Evolutionary conservation across 1,140 invertebrate genomes (phyloP), one percentile per base, ranked within the genome.

Genomic region (Whitmania pigra): DNA sequence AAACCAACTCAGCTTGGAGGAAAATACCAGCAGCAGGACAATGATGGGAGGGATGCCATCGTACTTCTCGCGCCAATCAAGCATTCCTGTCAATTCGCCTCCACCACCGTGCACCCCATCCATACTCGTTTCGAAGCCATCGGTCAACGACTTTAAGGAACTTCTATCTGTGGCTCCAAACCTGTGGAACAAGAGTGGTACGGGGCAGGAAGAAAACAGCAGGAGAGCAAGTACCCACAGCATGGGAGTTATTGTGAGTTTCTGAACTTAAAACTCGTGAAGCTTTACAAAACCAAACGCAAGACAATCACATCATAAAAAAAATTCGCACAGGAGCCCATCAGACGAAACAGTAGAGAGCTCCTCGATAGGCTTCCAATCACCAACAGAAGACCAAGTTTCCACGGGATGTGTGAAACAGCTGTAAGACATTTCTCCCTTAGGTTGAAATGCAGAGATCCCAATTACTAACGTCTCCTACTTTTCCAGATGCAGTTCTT

Each of bases 341-440:
- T 63, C 57, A 63, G 57, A 63, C 57, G 57, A 31, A 63, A 63
- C 57, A 63, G 57, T 63, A 22, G 57, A 15, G 57, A 63, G 18
- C 22, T 63, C 22, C 57, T 63, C 3, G 57, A 63, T 18, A 22
- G 57, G 18, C 22, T 63, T 25, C 57, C 57, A 20, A 63, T 63
- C 6, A 1, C 57, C 2, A 63, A 63, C 57, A 63, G 57, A 20
- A 22, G 57, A 63, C 57, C 57, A 20, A 63, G 57, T 63, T 63
- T 63, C 18, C 57, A 63, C 15, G 57, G 57, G 20, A 63, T 63
- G 57, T 63, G 57, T 15, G 57, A 63, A 63, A 63, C 57, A n/a
- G 57, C 57, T 22, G 57, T 63, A 63, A 22, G 57, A 36, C 2
- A 63, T 11, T n/a, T 18, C 11, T 22, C 18, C 18, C 22, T 13